phyloP scores from a whole-genome alignment of 1,140 invertebrate genomes.

The Mya arenaria region DNA sequence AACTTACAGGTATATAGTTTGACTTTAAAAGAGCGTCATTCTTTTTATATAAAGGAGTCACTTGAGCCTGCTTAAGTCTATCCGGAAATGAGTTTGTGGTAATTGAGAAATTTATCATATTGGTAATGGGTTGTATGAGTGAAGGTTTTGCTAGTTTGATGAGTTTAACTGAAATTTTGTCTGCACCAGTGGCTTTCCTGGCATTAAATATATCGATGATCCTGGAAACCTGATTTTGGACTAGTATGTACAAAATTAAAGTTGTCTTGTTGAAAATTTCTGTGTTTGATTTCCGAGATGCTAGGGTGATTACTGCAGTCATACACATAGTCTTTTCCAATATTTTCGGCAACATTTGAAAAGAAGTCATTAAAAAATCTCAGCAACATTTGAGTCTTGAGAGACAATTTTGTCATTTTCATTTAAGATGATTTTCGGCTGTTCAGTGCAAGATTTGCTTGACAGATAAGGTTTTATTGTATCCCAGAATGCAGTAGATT shows the following conservation, averaged over 20 bases:
- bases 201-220: slow-evolving; percentile 9
- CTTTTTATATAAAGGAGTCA: slow-evolving; percentile 12
- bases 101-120: slow-evolving; percentile 21
- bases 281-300: slow-evolving; percentile 18
- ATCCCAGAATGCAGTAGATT: slow-evolving; percentile 4
- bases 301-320: slow-evolving; percentile 24
- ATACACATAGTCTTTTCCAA: slow-evolving; percentile 37
- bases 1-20: slow-evolving; percentile 4
- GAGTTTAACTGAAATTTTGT: slow-evolving; percentile 44
- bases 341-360: not conserved
- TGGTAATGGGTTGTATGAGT: slow-evolving; percentile 15
- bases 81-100: slow-evolving; percentile 5
- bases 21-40: not conserved
- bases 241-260: slow-evolving; percentile 34
- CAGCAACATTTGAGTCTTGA: slow-evolving; percentile 5
- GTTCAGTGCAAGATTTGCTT: not conserved
- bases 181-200: slow-evolving; percentile 40
- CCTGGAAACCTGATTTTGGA: not conserved
- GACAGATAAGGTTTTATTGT: slow-evolving; percentile 12
- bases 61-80: slow-evolving; percentile 28
- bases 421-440: slow-evolving; percentile 6
- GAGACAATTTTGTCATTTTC: slow-evolving; percentile 6
- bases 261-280: not conserved
- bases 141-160: not conserved
- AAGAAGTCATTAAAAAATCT: slow-evolving; percentile 36